These are phyloP conservation scores for Spilarctia lutea DNA, from an alignment of 2,888 invertebrate species.

Conservation along the genomic window DNA sequence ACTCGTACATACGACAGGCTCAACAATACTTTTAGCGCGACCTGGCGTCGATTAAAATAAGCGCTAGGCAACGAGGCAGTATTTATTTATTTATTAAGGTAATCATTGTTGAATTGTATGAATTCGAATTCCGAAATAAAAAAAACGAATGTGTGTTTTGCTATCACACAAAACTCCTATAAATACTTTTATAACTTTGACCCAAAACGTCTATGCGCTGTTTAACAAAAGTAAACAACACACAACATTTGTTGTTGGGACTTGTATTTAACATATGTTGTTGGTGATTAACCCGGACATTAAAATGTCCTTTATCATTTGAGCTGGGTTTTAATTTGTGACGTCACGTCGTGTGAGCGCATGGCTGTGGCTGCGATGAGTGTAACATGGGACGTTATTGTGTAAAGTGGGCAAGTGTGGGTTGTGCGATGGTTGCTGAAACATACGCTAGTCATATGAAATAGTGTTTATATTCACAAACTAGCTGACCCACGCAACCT, in stretches of 20 bases:
- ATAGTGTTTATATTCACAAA: background rate
- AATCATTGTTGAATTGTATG: too few relatives aligned
- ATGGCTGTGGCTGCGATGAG: conserved; percentile 19
- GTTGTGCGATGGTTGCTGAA: conserved; percentile 15
- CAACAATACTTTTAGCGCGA: too few relatives aligned
- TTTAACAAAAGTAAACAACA: background rate
- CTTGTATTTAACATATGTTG: conserved; percentile 15
- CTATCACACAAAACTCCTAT: background rate
- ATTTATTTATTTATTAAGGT: too few relatives aligned
- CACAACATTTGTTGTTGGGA: background rate
- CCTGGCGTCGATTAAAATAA: too few relatives aligned
- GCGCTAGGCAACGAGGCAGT: too few relatives aligned
- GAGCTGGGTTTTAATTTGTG: conserved; percentile 42
- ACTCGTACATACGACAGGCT: too few relatives aligned
- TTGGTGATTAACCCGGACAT: conserved; percentile 30
- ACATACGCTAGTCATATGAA: background rate
- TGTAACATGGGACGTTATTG: background rate
- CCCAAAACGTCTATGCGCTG: background rate
- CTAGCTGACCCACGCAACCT: too few relatives aligned
- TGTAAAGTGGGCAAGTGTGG: conserved; percentile 4
- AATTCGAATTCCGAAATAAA: too few relatives aligned
- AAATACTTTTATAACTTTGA: background rate
- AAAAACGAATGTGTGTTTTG: background rate
- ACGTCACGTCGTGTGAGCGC: conserved; percentile 36
- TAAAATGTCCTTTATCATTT: conserved; percentile 48